phyloP scores from a whole-genome alignment of 1,140 invertebrate genomes.

The Drosophila jambulina region DNA sequence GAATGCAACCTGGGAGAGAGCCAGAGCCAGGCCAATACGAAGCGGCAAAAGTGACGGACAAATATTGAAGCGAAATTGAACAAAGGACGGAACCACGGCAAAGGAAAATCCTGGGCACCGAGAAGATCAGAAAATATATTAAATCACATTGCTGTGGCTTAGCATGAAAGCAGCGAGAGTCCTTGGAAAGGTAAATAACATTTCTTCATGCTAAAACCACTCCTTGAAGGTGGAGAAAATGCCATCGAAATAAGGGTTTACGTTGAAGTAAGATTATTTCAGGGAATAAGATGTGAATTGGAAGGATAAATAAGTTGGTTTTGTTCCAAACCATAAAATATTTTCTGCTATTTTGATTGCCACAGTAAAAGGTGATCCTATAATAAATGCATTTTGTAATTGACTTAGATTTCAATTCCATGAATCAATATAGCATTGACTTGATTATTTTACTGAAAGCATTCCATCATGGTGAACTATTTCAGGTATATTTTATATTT shows the following conservation, averaged over 20 bases:
- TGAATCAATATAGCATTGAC: no score
- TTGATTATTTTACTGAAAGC: neutral
- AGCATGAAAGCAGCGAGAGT: neutral
- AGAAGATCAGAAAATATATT: conserved; percentile 3
- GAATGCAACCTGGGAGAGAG: conserved; percentile 5
- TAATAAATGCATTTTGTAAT: neutral
- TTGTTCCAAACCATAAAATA: neutral
- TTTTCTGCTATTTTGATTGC: neutral
- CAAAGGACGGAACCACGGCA: conserved; percentile 13
- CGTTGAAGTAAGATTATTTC: neutral
- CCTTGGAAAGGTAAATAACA: neutral
- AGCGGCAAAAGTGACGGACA: conserved; percentile 42
- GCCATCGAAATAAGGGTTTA: neutral
- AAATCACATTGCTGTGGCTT: conserved; percentile 13
- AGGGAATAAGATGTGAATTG: neutral
- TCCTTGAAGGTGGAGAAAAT: neutral
- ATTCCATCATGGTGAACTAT: no score
- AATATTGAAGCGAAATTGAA: conserved; percentile 41
- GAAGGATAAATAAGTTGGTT: neutral
- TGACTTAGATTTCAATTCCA: neutral
- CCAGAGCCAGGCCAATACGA: conserved; percentile 40
- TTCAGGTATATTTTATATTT: neutral
- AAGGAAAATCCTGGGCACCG: neutral
- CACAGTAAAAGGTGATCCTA: neutral
- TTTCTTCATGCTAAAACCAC: no score